Conservation (phyloP, 2,888 invertebrate species). For the Mimumesa dahlbomi region DNA sequence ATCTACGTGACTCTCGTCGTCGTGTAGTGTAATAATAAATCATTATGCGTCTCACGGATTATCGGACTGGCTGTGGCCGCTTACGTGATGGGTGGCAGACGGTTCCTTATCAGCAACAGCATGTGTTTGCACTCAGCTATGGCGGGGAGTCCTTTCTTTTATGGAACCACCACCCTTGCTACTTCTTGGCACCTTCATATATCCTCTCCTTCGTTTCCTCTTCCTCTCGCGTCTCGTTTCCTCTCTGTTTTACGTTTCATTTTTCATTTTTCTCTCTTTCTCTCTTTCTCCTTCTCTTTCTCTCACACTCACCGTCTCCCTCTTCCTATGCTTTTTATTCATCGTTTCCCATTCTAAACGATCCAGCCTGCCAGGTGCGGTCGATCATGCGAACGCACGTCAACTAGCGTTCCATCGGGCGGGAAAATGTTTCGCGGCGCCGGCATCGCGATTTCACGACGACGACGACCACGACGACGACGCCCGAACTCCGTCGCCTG, state of each 20-base stretch:
- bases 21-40: conserved; percentile 61
- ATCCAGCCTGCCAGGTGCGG: conserved; percentile 13
- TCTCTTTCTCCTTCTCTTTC: background rate
- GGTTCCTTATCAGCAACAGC: conserved; percentile 69
- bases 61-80: conserved; percentile 63
- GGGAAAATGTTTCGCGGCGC: background rate
- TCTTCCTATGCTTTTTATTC: background rate
- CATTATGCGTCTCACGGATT: conserved; percentile 68
- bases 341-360: background rate
- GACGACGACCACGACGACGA: too few relatives aligned
- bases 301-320: background rate
- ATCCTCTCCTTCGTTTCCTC: conserved; percentile 9
- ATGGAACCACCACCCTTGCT: conserved; percentile 31
- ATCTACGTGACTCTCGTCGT: conserved; percentile 23
- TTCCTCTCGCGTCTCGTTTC: background rate
- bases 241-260: background rate
- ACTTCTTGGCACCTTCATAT: conserved; percentile 28
- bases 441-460: background rate
- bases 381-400: conserved; percentile 37
- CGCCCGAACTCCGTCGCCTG: background rate
- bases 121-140: conserved; percentile 74
- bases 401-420: conserved; percentile 20
- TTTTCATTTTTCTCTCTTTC: background rate
- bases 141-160: conserved; percentile 29
- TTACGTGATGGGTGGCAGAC: conserved; percentile 57